phyloP scores from a whole-genome alignment of 2,113 vertebrate genomes.

The Paradoxurus hermaphroditus region DNA sequence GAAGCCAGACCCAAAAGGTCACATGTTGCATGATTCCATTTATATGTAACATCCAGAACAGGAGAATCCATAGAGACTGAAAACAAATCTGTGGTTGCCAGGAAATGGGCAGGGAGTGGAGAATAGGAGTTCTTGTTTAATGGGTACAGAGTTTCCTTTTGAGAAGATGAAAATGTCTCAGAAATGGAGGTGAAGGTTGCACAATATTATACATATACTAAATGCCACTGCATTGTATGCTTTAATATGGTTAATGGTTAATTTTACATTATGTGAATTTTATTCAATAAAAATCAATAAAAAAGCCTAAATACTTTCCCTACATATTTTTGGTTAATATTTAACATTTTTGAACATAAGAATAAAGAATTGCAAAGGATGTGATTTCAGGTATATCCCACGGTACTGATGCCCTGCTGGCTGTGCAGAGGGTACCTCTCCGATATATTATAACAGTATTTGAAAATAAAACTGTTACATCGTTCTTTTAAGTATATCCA shows the following conservation, averaged over 20 bases:
- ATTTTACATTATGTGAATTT: background rate
- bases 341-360: background rate
- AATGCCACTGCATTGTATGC: background rate
- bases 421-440: background rate
- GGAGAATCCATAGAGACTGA: background rate
- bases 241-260: background rate
- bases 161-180: background rate
- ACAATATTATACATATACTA: background rate
- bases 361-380: background rate
- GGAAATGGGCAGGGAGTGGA: background rate
- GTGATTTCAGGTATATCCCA: background rate
- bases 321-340: background rate
- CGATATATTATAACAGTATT: background rate
- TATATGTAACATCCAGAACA: background rate
- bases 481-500: background rate
- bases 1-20: background rate
- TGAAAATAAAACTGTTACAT: background rate
- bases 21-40: background rate
- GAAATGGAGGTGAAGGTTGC: background rate
- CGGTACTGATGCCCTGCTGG: background rate
- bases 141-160: background rate
- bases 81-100: background rate
- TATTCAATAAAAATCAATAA: slow-evolving; percentile 19
- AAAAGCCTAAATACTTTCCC: background rate
- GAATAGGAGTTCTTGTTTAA: background rate